A percentile compares a stretch with the other conserved stretches of the same genome.
phyloP scores from a whole-genome alignment of 92 coral and sea anemone genomes.

The Siderastrea siderea region DNA sequence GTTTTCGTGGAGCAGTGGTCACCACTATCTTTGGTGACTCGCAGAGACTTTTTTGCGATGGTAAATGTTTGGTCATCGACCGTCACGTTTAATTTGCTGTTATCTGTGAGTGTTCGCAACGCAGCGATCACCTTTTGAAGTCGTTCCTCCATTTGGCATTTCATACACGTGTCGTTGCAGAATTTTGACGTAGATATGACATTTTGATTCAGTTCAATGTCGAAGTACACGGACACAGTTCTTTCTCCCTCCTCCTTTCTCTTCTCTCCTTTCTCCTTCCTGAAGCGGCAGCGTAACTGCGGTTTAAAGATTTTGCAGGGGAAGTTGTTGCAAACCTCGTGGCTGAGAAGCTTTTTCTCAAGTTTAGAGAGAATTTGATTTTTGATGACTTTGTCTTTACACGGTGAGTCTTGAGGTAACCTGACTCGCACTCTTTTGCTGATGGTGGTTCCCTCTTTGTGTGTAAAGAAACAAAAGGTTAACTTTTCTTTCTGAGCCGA shows the following conservation, averaged over 20 bases:
- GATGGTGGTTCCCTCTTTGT: conserved; percentile 51
- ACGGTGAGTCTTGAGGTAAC: conserved; percentile 68
- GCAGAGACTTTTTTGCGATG: conserved; percentile 64
- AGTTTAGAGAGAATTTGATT: conserved; percentile 69
- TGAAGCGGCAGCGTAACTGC: conserved; percentile 68
- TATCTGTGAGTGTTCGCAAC: conserved; percentile 74
- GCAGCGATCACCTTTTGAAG: conserved; percentile 79
- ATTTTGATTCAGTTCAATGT: conserved; percentile 74
- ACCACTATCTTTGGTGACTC: conserved; percentile 47
- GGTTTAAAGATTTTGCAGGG: conserved; percentile 84
- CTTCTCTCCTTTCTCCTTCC: neutral
- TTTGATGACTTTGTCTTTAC: conserved; percentile 42
- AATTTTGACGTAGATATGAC: conserved; percentile 67
- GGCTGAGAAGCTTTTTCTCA: conserved; percentile 73
- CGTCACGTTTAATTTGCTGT: conserved; percentile 76
- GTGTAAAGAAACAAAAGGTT: neutral
- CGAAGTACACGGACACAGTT: conserved; percentile 69
- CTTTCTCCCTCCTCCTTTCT: conserved; percentile 8
- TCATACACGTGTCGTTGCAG: conserved; percentile 86
- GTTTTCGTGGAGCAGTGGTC: conserved; percentile 57
- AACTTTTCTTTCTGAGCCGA: too few species aligned
- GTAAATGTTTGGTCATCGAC: conserved; percentile 75
- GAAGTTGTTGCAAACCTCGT: conserved; percentile 72
- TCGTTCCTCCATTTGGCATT: conserved; percentile 85
- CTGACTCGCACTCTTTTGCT: conserved; percentile 80